Percentiles rank a stretch among this genome's conserved stretches.
Conservation (phyloP, 1,140 invertebrate species). For the Drosophila funebris region DNA sequence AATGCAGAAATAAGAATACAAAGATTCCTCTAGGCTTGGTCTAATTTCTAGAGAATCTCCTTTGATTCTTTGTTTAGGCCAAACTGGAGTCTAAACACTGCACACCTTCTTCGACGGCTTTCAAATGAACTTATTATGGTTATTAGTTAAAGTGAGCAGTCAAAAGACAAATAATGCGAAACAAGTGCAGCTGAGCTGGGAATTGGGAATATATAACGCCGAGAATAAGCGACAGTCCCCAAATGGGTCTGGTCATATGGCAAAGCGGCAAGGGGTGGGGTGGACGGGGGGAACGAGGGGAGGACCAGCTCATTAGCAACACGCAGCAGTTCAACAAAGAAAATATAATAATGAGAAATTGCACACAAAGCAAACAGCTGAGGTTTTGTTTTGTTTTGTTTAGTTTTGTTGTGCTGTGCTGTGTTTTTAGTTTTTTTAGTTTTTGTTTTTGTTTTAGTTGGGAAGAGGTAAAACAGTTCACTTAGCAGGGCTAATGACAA, state of each 20-base stretch:
- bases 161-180: not conserved
- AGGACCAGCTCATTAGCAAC: constrained; percentile 54
- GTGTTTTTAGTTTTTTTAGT: not conserved
- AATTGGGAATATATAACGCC: too few relatives aligned
- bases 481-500: constrained; percentile 5
- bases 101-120: not conserved
- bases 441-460: not conserved
- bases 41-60: too few relatives aligned
- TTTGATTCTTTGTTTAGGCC: too few relatives aligned
- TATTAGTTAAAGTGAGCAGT: not conserved
- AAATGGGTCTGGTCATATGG: constrained; percentile 1
- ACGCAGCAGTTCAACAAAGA: constrained; percentile 55
- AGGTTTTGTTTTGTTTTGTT: not conserved
- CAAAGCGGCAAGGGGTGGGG: not conserved
- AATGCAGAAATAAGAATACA: too few relatives aligned
- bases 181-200: not conserved
- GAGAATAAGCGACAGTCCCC: not conserved
- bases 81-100: not conserved
- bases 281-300: not conserved
- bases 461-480: constrained; percentile 1
- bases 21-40: too few relatives aligned
- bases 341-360: constrained; percentile 37
- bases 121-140: not conserved
- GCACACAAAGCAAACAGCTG: constrained; percentile 30
- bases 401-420: not conserved